phyloP scores from a whole-genome alignment of 2,113 vertebrate genomes.

The Oreotrochilus melanogaster region DNA sequence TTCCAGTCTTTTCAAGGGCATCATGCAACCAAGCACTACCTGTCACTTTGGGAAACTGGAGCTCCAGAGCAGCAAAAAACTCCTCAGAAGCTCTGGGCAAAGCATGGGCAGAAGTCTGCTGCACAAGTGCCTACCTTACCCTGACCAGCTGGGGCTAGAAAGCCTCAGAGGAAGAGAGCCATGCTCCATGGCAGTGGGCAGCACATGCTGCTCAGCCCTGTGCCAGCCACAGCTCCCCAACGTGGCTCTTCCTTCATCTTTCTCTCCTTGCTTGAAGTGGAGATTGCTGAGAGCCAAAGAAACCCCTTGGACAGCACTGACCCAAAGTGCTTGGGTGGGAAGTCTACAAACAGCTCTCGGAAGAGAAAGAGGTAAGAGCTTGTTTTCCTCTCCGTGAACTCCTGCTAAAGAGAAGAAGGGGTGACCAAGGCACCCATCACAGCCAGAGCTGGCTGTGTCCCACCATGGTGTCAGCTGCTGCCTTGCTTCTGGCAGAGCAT shows the following conservation, averaged over 20 bases:
- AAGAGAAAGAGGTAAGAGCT: not conserved
- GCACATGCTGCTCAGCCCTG: not conserved
- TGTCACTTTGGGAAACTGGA: not conserved
- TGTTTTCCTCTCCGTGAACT: not conserved
- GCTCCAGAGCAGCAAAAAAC: not conserved
- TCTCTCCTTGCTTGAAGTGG: not conserved
- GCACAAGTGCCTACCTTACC: not conserved
- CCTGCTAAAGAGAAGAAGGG: not conserved
- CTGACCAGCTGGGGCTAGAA: not conserved
- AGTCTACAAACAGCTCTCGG: not conserved
- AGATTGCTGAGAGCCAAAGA: not conserved
- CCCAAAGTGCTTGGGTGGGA: not conserved
- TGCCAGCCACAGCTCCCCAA: accelerated
- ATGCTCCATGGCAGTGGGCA: not conserved
- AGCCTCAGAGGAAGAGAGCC: not conserved
- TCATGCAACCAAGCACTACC: not conserved
- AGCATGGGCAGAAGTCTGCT: not conserved
- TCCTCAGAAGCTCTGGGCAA: not conserved
- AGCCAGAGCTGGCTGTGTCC: not conserved
- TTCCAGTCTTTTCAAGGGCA: not conserved
- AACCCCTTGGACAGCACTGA: not conserved
- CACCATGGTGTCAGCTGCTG: not conserved
- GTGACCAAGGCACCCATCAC: accelerated
- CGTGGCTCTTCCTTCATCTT: not conserved
- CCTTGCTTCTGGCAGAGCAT: not conserved